A percentile compares a stretch with the other conserved stretches of the same genome.
These are phyloP conservation scores for Thereva unica DNA, from an alignment of 2,888 invertebrate species.

Conservation along the genomic window DNA sequence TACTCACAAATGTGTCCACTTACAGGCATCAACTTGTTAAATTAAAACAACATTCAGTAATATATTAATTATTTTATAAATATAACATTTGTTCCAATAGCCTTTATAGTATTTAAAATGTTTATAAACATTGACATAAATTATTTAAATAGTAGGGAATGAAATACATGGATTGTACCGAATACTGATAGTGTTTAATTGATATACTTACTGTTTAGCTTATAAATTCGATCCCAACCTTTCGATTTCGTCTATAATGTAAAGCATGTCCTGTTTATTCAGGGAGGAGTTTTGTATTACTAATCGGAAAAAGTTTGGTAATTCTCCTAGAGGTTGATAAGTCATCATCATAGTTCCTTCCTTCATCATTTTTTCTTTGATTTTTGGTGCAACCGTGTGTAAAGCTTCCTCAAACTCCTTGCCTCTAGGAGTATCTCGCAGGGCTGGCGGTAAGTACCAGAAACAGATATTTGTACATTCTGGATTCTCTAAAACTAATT, in stretches of 20 bases:
- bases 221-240: slow-evolving; percentile 75
- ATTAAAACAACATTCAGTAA: no score
- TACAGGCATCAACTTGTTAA: no score
- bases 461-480: slow-evolving; percentile 96
- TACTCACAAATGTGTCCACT: no score
- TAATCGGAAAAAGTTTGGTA: slow-evolving; percentile 93
- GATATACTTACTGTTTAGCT: slow-evolving; percentile 28
- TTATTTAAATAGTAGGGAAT: no score
- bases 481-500: slow-evolving; percentile 74
- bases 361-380: slow-evolving; percentile 95
- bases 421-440: slow-evolving; percentile 60
- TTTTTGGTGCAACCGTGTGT: slow-evolving; percentile 84
- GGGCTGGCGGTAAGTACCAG: slow-evolving; percentile 84
- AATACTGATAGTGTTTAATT: no score
- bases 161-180: no score
- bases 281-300: slow-evolving; percentile 90
- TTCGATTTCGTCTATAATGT: slow-evolving; percentile 86
- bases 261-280: slow-evolving; percentile 80
- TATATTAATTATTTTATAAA: no score
- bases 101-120: no score
- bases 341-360: slow-evolving; percentile 95
- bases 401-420: slow-evolving; percentile 55
- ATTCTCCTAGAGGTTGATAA: slow-evolving; percentile 84
- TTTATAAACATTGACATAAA: no score
- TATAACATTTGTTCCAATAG: no score